Percentiles rank a stretch among this genome's conserved stretches.
Conservation (phyloP, 2,888 invertebrate species). For the Malacosoma neustria region DNA sequence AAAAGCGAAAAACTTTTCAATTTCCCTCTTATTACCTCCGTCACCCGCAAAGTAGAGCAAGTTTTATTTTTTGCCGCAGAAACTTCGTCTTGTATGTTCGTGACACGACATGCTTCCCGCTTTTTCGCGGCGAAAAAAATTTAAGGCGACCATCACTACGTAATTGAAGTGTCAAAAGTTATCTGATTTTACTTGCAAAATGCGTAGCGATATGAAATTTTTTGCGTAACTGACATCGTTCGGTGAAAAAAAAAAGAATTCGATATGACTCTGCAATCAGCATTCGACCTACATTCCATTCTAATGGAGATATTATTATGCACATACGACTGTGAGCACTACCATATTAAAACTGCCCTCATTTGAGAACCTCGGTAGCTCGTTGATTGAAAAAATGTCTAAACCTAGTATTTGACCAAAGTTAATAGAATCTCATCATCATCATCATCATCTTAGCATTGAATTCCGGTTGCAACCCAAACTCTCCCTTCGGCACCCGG, state of each 20-base stretch:
- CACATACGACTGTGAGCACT: constrained; percentile 33
- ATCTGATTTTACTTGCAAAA: constrained; percentile 74
- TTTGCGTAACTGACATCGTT: constrained; percentile 60
- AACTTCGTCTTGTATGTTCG: constrained; percentile 55
- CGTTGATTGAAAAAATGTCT: constrained; percentile 27
- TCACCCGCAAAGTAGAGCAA: constrained; percentile 34
- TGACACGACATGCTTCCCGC: constrained; percentile 56
- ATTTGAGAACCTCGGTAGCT: constrained; percentile 16
- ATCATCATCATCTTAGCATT: too few relatives aligned
- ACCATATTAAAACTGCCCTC: constrained; percentile 30
- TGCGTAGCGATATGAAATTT: constrained; percentile 68
- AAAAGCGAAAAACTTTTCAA: constrained; percentile 55
- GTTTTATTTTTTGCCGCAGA: constrained; percentile 53
- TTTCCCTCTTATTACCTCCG: constrained; percentile 49
- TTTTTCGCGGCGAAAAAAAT: constrained; percentile 44
- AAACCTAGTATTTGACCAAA: too few relatives aligned
- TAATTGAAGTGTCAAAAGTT: constrained; percentile 76
- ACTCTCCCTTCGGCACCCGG: too few relatives aligned
- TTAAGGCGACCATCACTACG: constrained; percentile 62
- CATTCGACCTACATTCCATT: constrained; percentile 62
- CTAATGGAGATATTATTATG: constrained; percentile 38
- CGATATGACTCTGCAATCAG: constrained; percentile 70
- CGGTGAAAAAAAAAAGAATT: constrained; percentile 66
- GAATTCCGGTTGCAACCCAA: too few relatives aligned
- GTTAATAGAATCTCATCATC: too few relatives aligned